phyloP scores from a whole-genome alignment of 2,888 invertebrate species.

The Xanthia togata region DNA sequence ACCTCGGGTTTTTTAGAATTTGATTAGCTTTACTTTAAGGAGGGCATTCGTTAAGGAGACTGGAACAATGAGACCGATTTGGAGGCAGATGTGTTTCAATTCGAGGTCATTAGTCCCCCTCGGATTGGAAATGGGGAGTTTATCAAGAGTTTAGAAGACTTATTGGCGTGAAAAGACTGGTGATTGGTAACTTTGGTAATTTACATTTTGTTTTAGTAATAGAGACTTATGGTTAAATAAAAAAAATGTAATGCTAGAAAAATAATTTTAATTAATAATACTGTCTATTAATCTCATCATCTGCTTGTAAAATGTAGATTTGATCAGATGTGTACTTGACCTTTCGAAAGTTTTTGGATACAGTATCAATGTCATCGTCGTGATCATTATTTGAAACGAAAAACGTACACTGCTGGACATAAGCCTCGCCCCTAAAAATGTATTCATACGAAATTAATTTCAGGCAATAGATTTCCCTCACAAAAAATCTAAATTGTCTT shows the following conservation, averaged over 20 bases:
- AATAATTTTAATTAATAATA: neutral
- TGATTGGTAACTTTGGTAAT: neutral
- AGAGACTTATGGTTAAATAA: neutral
- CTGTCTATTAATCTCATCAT: neutral
- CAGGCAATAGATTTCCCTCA: neutral
- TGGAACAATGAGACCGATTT: slow-evolving; percentile 49
- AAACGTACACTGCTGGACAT: too few relatives aligned
- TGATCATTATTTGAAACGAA: too few relatives aligned
- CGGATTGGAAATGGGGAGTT: slow-evolving; percentile 36
- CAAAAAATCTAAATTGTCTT: neutral
- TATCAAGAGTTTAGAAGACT: slow-evolving; percentile 38
- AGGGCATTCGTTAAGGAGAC: slow-evolving; percentile 43
- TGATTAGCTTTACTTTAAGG: slow-evolving; percentile 66
- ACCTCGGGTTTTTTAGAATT: slow-evolving; percentile 62
- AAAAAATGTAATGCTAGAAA: neutral
- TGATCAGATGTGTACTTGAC: too few relatives aligned
- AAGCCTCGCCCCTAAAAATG: neutral
- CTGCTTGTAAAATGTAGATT: neutral
- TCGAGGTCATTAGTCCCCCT: slow-evolving; percentile 36
- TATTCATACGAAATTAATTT: too few relatives aligned
- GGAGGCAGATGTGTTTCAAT: slow-evolving; percentile 50
- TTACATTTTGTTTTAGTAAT: neutral
- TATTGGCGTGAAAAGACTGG: slow-evolving; percentile 14
- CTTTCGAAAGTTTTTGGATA: neutral
- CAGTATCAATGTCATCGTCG: too few relatives aligned